These are phyloP conservation scores for Heliconius erato DNA, from an alignment of 2,888 invertebrate genomes.

Conservation along the genomic window DNA sequence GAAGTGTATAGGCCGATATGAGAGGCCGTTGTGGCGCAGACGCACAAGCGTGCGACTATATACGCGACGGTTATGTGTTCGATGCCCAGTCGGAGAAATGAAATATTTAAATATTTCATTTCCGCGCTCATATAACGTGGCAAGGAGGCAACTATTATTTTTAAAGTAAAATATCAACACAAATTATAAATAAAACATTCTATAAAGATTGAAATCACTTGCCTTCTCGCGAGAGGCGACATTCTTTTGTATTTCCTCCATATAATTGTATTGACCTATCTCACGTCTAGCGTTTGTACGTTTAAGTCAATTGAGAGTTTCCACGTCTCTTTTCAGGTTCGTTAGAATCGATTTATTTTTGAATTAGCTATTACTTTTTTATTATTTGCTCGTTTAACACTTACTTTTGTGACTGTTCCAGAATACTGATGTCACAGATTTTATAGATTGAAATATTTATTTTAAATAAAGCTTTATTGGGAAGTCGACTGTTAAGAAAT, in stretches of 20 bases:
- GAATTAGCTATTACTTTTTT: neutral
- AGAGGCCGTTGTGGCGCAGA: too few relatives aligned
- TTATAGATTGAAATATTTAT: too few relatives aligned
- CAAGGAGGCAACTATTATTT: too few relatives aligned
- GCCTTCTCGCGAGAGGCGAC: constrained; percentile 5
- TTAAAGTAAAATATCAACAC: neutral
- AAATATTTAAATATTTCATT: too few relatives aligned
- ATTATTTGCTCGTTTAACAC: neutral
- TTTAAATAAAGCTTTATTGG: too few relatives aligned
- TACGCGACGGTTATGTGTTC: too few relatives aligned
- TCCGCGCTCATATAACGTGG: too few relatives aligned
- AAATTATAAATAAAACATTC: neutral
- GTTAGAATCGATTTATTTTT: neutral
- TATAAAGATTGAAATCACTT: neutral
- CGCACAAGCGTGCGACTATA: too few relatives aligned
- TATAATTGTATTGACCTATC: constrained; percentile 36
- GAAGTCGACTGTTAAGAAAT: too few relatives aligned
- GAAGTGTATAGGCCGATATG: too few relatives aligned
- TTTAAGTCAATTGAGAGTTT: constrained; percentile 19
- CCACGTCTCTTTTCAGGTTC: constrained; percentile 1
- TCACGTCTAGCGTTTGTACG: constrained; percentile 18
- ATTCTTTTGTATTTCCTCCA: constrained; percentile 12
- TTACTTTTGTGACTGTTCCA: neutral
- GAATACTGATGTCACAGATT: neutral
- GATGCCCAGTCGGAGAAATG: too few relatives aligned